phyloP scores from a whole-genome alignment of 2,113 vertebrate genomes.

The Neotragus moschatus region DNA sequence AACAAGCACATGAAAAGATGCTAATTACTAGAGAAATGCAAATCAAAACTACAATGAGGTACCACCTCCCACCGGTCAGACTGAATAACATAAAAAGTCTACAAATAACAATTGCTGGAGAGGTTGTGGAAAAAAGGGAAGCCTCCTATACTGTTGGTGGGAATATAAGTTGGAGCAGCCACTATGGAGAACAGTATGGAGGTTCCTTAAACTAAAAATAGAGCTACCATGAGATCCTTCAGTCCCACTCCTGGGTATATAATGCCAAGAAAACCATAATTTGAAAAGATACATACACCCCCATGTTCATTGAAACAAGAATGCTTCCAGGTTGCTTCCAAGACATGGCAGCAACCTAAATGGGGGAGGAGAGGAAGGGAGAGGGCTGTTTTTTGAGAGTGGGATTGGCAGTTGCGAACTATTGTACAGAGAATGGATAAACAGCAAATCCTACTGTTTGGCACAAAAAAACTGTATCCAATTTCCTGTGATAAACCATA shows the following conservation, averaged over 20 bases:
- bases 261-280: background rate
- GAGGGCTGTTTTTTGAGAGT: background rate
- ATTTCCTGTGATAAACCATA: background rate
- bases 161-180: background rate
- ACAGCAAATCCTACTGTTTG: background rate
- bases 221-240: background rate
- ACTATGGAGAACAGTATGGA: background rate
- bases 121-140: background rate
- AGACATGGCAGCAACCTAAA: background rate
- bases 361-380: background rate
- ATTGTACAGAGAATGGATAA: background rate
- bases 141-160: background rate
- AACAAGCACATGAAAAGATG: background rate
- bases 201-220: background rate
- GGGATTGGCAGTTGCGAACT: background rate
- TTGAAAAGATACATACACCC: background rate
- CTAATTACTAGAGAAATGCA: background rate
- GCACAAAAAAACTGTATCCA: background rate
- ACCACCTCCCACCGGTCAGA: background rate
- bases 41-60: background rate
- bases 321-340: background rate
- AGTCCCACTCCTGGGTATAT: background rate
- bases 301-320: background rate
- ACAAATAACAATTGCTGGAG: background rate
- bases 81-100: background rate